Percentiles rank a stretch among this genome's conserved stretches.
These are phyloP conservation scores for Musca vetustissima DNA, from an alignment of 1,140 invertebrate genomes.

Conservation along the genomic window DNA sequence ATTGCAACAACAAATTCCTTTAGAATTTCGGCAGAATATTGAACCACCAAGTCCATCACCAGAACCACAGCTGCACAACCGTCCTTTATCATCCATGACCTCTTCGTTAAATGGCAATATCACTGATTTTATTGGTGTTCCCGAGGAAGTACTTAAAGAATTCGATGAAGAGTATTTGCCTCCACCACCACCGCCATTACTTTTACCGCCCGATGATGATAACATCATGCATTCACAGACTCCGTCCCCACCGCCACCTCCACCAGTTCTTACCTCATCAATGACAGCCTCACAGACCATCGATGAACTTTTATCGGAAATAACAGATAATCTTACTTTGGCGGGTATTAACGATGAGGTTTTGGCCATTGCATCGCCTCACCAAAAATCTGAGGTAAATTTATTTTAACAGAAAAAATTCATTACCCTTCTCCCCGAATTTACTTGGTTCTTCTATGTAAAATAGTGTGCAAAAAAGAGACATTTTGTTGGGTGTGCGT, in stretches of 20 bases:
- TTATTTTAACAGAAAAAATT: no score
- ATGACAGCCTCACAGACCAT: conserved; percentile 25
- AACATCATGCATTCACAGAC: background rate
- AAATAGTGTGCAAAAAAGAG: no score
- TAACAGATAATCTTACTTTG: conserved; percentile 26
- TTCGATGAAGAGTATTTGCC: background rate
- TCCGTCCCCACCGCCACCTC: background rate
- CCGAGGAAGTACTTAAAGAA: background rate
- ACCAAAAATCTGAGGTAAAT: conserved; percentile 11
- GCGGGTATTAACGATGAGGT: background rate
- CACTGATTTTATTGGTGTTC: conserved; percentile 2
- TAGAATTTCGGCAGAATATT: no score
- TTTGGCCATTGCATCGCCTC: background rate
- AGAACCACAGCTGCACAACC: no score
- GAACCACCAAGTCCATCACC: no score
- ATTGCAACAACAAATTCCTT: no score
- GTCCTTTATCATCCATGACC: background rate
- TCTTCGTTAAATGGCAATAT: background rate
- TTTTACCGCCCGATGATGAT: background rate
- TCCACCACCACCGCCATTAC: background rate
- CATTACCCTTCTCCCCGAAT: no score
- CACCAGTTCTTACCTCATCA: background rate
- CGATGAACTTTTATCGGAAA: conserved; percentile 27
- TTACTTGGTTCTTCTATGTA: no score
- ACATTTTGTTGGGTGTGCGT: no score